phyloP scores from a whole-genome alignment of 2,888 invertebrate genomes.

The Phalera bucephala region DNA sequence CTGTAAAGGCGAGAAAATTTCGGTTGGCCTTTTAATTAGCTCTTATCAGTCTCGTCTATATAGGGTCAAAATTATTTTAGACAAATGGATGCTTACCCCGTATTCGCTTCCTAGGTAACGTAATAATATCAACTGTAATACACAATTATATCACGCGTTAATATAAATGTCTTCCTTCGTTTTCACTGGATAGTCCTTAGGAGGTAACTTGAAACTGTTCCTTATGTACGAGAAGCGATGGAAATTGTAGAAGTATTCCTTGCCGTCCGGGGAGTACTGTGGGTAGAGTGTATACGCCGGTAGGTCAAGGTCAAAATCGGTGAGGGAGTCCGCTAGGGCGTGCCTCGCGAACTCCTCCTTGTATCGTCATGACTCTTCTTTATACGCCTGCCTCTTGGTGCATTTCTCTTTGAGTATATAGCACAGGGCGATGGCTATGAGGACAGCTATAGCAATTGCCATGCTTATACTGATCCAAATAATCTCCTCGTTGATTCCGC shows the following conservation, averaged over 20 bases:
- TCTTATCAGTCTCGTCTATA: too few species aligned
- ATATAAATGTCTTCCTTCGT: conserved; percentile 69
- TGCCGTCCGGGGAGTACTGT: conserved; percentile 74
- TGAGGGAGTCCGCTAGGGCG: conserved; percentile 70
- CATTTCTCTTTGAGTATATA: conserved; percentile 92
- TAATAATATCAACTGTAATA: not conserved
- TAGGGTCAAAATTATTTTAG: conserved; percentile 4
- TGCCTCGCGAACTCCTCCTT: conserved; percentile 77
- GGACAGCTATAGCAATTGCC: conserved; percentile 91
- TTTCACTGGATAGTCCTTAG: conserved; percentile 65
- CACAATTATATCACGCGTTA: conserved; percentile 54
- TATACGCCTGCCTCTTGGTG: conserved; percentile 88
- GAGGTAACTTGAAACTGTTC: conserved; percentile 68
- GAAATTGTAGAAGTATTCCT: conserved; percentile 76
- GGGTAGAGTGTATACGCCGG: conserved; percentile 72
- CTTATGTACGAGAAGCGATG: conserved; percentile 72
- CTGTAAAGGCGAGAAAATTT: too few species aligned
- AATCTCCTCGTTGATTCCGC: conserved; percentile 93
- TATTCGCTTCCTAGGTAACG: conserved; percentile 1
- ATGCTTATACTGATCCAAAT: conserved; percentile 95
- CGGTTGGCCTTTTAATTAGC: too few species aligned
- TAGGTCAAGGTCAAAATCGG: conserved; percentile 60
- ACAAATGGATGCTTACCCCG: conserved; percentile 7
- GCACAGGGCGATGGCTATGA: conserved; percentile 92
- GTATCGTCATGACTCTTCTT: conserved; percentile 87